Evolutionary conservation across 2,888 invertebrate species (phyloP), one percentile per base, ranked within the genome.

Genomic region (Margaritifera margaritifera): DNA sequence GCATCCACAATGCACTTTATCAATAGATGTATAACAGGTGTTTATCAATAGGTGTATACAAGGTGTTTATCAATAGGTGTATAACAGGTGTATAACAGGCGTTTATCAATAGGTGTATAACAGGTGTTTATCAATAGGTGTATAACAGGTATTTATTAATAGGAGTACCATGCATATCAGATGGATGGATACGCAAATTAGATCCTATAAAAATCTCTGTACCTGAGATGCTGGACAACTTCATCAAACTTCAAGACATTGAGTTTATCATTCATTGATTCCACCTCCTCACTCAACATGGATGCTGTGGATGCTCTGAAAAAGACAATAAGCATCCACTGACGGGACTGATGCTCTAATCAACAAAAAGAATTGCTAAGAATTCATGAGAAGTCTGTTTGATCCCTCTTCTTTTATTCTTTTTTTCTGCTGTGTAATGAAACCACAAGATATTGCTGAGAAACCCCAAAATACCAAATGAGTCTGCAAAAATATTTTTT

Each of bases 211-310:
- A 56, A 56, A 24, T 56, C 22, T 20, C 61, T 60, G 66, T 74
- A 88, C 88, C 87, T 84, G 54, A 88, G 74, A 78, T 83, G 83
- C 51, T 79, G 74, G 42, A 84, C 82, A 60, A 88, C 86, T 69
- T 87, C 84, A 74, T 86, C 86, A 72, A 88, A 79, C 62, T 87
- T 81, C 31, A 87, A 75, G 42, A 83, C 73, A 70, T 85, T 87
- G 42, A 88, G 72, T 70, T 86, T 86, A 53, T 84, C 84, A 68
- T 82, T 83, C 80, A 86, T 85, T 8, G 83, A 78, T 59, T 86
- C 83, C 8, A 87, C 80, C 66, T 86, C 81, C 65, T 83, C 80
- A 77, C 79, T 78, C n/a, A 82, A 68, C 31, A 76, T 74, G 19
- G 79, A 80, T 57, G 79, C 79, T 31, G 69, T 71, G n/a, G 78